A percentile compares a stretch with the other conserved stretches of the same genome.
Evolutionary conservation across 2,888 invertebrate species (phyloP).

Genomic region (Hyposoter dolosus): DNA sequence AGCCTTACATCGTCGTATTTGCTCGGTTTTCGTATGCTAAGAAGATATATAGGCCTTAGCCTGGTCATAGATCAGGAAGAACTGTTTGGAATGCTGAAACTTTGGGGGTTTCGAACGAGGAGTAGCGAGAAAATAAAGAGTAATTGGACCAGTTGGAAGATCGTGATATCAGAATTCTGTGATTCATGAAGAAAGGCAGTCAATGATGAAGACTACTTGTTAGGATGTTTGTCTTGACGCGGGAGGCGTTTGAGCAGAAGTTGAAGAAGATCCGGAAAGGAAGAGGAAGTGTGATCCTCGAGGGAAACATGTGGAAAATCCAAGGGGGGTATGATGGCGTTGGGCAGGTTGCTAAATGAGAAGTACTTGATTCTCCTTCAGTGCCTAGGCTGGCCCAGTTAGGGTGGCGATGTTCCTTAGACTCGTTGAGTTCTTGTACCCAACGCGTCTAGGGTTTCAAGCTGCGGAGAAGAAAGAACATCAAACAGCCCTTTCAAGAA

Average conservation of each 20-base stretch:
- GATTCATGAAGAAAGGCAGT: background rate
- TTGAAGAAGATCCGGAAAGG: conserved; percentile 21
- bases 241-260: background rate
- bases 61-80: background rate
- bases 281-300: conserved; percentile 42
- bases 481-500: conserved; percentile 72
- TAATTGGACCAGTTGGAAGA: background rate
- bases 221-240: background rate
- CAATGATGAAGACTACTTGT: background rate
- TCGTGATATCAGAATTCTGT: background rate
- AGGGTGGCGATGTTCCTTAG: conserved; percentile 25
- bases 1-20: background rate
- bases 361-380: conserved; percentile 49
- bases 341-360: conserved; percentile 16
- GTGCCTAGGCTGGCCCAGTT: background rate
- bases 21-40: no score
- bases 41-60: background rate
- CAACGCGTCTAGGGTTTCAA: conserved; percentile 59
- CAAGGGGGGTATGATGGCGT: background rate
- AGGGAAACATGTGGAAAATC: conserved; percentile 53
- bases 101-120: background rate
- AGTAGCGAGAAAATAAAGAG: background rate
- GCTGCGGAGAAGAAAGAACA: conserved; percentile 72
- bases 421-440: conserved; percentile 48
- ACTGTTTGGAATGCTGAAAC: background rate